A percentile compares a stretch with the other conserved stretches of the same genome.
phyloP scores from a whole-genome alignment of 2,113 vertebrate genomes.

The Mionectes macconnelli region DNA sequence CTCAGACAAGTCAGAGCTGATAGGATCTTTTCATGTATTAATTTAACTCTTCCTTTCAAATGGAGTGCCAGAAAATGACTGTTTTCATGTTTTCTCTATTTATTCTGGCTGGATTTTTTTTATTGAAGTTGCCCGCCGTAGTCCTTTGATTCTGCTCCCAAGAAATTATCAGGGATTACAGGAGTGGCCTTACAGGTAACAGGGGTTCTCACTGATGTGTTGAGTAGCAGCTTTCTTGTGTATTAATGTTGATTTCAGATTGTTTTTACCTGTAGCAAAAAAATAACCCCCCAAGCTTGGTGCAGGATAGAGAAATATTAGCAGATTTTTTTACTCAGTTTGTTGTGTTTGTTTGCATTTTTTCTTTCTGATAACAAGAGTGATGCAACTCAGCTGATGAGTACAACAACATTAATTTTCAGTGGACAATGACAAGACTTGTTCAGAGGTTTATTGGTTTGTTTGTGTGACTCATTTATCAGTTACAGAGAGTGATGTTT shows the following conservation, averaged over 20 bases:
- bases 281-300: background rate
- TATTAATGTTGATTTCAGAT: background rate
- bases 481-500: background rate
- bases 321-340: background rate
- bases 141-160: slow-evolving; percentile 49
- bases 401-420: background rate
- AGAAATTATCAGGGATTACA: slow-evolving; percentile 42
- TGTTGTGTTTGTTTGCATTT: background rate
- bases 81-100: slow-evolving; percentile 58
- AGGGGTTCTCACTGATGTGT: background rate
- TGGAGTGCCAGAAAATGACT: background rate
- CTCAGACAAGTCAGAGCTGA: slow-evolving; percentile 49
- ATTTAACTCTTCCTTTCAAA: slow-evolving; percentile 65
- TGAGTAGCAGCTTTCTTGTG: background rate
- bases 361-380: background rate
- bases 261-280: slow-evolving; percentile 4
- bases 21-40: slow-evolving; percentile 63
- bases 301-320: background rate
- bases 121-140: background rate
- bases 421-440: background rate
- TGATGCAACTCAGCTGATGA: background rate
- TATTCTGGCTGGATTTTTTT: background rate
- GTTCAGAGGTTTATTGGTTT: background rate
- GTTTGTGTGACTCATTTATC: background rate
- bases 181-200: background rate